Evolutionary conservation across 2,888 invertebrate species (phyloP).

Genomic region (Orthosia gothica): DNA sequence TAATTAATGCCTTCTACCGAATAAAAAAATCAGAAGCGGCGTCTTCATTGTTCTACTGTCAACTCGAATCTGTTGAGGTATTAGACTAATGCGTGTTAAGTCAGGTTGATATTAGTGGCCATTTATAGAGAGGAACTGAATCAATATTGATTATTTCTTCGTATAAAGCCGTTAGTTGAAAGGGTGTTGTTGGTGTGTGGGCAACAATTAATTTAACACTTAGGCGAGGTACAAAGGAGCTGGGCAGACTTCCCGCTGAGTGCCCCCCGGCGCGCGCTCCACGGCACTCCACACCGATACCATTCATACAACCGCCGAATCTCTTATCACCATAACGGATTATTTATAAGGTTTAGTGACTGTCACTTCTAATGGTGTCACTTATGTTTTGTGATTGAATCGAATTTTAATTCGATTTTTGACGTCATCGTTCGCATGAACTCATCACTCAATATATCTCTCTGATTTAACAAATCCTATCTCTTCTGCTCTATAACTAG

Average conservation of each 20-base stretch:
- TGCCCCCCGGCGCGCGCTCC: slow-evolving; percentile 70
- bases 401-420: slow-evolving; percentile 25
- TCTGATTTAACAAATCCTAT: background rate
- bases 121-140: slow-evolving; percentile 57
- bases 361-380: slow-evolving; percentile 70
- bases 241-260: slow-evolving; percentile 75
- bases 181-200: slow-evolving; percentile 72
- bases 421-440: background rate
- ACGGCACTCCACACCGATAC: slow-evolving; percentile 79
- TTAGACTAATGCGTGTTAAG: slow-evolving; percentile 69
- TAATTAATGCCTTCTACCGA: slow-evolving; percentile 88
- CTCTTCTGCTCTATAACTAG: background rate
- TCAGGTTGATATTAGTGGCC: slow-evolving; percentile 63
- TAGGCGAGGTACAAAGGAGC: slow-evolving; percentile 76
- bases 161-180: slow-evolving; percentile 65
- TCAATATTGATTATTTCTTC: slow-evolving; percentile 67
- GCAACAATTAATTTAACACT: slow-evolving; percentile 86
- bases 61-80: slow-evolving; percentile 76
- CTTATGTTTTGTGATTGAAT: slow-evolving; percentile 43
- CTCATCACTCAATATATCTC: background rate
- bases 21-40: slow-evolving; percentile 85
- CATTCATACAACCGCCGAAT: slow-evolving; percentile 79
- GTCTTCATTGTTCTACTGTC: slow-evolving; percentile 85
- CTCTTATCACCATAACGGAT: slow-evolving; percentile 79
- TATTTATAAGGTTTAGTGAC: slow-evolving; percentile 76